Evolutionary conservation across 1,140 invertebrate genomes (phyloP), one percentile per base, ranked within the genome.

Genomic region (Limonius californicus): DNA sequence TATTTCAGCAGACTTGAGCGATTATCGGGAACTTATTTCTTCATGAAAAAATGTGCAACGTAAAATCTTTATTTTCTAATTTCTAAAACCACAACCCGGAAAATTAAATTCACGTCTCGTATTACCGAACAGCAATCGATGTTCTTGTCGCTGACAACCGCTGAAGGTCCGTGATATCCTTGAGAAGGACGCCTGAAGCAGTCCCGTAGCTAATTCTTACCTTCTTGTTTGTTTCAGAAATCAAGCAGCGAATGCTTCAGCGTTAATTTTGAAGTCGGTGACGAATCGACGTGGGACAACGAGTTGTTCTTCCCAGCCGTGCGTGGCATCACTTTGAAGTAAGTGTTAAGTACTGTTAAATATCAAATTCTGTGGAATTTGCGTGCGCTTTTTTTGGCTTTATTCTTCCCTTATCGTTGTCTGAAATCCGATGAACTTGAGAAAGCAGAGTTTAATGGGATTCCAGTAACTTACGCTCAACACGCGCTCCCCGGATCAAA

Each of bases 191-290:
- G 15, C 11, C 2, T 50, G 18, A 21, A 18, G 6, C 15, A 14
- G 35, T 57, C 32, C 12, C 3, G 7, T n/a, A 2, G 9, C 7
- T 50, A 57, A 27, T 35, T 55, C 55, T 62, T 65, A 32, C 11
- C 35, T 12, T 39, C 23, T 27, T 61, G 3, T 60, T 62, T 64
- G 32, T 71, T 75, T 59, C 76, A 89, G 87, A 85, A 87, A 72
- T 85, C 86, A 42, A 89, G 87, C 74, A 88, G 85, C 53, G 87
- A 89, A 68, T 89, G 85, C 72, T 90, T 89, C 76, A 89, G 85
- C 63, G 84, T 90, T 54, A 85, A 82, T 72, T 89, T 89, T 74
- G 85, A 87, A 72, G 77, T 83, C 16, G 77, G 81, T 2, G 80
- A 81, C 12, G 81, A 83, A 62, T 70, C 79, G 77, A 72, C 73